These are phyloP conservation scores for Zosterops hypoxanthus DNA, from an alignment of 2,113 vertebrate genomes.

Conservation along the genomic window DNA sequence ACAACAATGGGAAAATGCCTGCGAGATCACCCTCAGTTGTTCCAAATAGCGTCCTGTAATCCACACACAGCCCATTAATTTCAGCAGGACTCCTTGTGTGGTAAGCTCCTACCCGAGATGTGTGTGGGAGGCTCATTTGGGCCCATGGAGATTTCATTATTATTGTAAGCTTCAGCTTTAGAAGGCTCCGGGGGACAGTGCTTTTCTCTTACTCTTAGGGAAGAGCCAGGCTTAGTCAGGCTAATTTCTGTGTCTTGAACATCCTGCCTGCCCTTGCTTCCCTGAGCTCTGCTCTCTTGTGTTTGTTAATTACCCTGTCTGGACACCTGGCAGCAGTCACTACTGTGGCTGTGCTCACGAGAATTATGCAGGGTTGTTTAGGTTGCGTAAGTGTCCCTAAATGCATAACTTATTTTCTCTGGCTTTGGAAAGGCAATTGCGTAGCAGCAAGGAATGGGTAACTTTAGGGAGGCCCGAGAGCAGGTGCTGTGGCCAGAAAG, in stretches of 20 bases:
- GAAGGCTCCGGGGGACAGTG: neutral
- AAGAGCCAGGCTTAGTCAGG: neutral
- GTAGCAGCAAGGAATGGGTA: neutral
- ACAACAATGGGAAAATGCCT: neutral
- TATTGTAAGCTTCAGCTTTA: slow-evolving; percentile 19
- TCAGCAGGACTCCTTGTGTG: slow-evolving; percentile 34
- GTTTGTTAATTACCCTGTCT: neutral
- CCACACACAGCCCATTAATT: neutral
- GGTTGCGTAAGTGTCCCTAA: neutral
- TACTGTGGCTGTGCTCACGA: neutral
- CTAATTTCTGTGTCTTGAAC: neutral
- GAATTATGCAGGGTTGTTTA: neutral
- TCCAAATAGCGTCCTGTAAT: neutral
- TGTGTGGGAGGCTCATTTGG: slow-evolving; percentile 36
- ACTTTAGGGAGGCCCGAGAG: neutral
- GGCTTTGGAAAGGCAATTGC: neutral
- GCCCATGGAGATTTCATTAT: slow-evolving; percentile 38
- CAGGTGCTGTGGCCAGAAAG: neutral
- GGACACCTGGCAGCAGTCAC: neutral
- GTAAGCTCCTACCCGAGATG: neutral
- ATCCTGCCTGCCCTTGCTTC: neutral
- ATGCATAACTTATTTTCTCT: neutral
- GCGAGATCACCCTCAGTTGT: neutral
- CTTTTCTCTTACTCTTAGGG: neutral
- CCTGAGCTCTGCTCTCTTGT: neutral